These are phyloP conservation scores for Cyprinodon brontotheroides DNA, from an alignment of 2,113 vertebrate genomes.

Conservation along the genomic window DNA sequence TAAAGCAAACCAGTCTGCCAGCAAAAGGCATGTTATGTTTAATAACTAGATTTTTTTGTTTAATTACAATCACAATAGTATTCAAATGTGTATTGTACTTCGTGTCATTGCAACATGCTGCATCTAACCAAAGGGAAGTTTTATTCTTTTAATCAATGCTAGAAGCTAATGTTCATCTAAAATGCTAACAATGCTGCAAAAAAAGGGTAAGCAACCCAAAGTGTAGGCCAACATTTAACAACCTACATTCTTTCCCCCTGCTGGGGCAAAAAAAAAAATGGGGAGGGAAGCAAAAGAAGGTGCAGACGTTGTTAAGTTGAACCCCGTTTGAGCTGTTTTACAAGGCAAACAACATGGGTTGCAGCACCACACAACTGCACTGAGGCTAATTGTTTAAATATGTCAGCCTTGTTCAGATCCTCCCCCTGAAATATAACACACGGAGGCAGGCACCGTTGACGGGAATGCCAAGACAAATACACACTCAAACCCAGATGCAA, in stretches of 20 bases:
- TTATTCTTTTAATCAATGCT: constrained; percentile 12
- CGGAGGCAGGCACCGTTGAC: constrained; percentile 28
- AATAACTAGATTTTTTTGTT: constrained; percentile 26
- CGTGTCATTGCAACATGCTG: constrained; percentile 31
- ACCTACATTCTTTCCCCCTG: constrained; percentile 10
- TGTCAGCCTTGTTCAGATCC: constrained; percentile 69
- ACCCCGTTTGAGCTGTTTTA: constrained; percentile 68
- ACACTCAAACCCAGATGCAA: constrained; percentile 49
- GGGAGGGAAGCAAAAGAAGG: constrained; percentile 35
- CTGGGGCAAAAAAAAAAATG: constrained; percentile 16
- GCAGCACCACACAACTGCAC: constrained; percentile 62
- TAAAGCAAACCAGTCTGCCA: constrained; percentile 12
- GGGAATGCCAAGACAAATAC: constrained; percentile 18
- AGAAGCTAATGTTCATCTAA: constrained; percentile 7
- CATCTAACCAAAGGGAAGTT: constrained; percentile 13
- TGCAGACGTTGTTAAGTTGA: constrained; percentile 49
- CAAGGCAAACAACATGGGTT: constrained; percentile 71
- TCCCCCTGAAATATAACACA: constrained; percentile 62
- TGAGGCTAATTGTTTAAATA: constrained; percentile 75
- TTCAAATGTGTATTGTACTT: constrained; percentile 29
- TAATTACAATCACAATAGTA: constrained; percentile 34
- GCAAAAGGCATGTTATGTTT: constrained; percentile 10
- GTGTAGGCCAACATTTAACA: neutral
- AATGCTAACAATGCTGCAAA: constrained; percentile 16
- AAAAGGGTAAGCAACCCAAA: constrained; percentile 2